Evolutionary conservation across 2,888 invertebrate species (phyloP).

Genomic region (Epinotia ramella): DNA sequence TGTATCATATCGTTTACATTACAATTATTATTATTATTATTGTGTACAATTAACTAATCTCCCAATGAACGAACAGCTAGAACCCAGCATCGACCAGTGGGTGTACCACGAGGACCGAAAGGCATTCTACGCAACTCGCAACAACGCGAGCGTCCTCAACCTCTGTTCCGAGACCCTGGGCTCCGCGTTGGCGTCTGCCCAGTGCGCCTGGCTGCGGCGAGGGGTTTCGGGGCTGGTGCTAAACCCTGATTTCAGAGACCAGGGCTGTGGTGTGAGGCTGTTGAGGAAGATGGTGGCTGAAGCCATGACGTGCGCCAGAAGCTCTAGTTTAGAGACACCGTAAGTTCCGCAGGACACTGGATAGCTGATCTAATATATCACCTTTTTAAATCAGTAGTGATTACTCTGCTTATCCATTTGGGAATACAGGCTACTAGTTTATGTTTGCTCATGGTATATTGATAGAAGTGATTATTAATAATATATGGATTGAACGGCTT

Average conservation of each 20-base stretch:
- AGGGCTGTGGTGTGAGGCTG: constrained; percentile 63
- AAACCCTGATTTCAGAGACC: constrained; percentile 65
- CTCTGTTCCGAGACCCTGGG: constrained; percentile 67
- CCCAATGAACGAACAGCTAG: constrained; percentile 49
- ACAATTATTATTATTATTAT: no score
- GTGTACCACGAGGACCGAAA: constrained; percentile 63
- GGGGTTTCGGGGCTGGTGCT: constrained; percentile 70
- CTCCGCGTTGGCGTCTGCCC: constrained; percentile 64
- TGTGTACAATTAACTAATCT: not conserved
- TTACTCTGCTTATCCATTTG: no score
- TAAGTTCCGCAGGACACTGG: constrained; percentile 54
- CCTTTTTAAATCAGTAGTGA: no score
- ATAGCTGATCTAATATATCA: no score
- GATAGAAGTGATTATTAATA: no score
- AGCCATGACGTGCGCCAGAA: constrained; percentile 67
- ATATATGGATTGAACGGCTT: no score
- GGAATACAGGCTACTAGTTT: no score
- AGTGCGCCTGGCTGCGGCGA: constrained; percentile 72
- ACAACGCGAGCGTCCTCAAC: constrained; percentile 68
- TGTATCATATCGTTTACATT: no score
- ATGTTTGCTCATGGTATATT: no score
- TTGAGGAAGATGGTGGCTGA: constrained; percentile 66
- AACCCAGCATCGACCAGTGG: constrained; percentile 61
- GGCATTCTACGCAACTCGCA: constrained; percentile 62
- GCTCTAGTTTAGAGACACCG: constrained; percentile 67